Evolutionary conservation across 2,797 vertebrate genomes (phyloP), one percentile per base, ranked within the genome.

Genomic region (Sebastes glaucus): DNA sequence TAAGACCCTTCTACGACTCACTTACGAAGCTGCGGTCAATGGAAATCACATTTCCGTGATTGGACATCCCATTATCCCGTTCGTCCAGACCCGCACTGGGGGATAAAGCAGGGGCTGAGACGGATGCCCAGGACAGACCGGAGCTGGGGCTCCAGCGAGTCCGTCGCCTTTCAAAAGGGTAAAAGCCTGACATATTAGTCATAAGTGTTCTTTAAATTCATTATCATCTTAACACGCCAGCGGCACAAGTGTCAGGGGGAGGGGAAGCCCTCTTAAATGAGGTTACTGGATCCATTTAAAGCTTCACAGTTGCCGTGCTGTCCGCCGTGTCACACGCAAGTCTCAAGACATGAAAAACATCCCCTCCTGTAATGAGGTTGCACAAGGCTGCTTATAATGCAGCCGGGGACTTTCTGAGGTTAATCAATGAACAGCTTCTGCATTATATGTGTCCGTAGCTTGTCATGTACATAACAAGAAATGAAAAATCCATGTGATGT

Each of bases 141-240:
- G 94, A 93, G 95, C 93, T 92, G 90, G 78, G 95, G 96, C 95
- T 96, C 95, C 95, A 96, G 91, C 71, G 77, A 95, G 96, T 95
- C 96, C 94, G 94, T 93, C 92, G 94, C 95, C 94, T 94, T 94
- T 95, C 94, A 95, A 95, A 95, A 95, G 94, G 94, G 95, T 96
- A 96, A 96, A 96, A 96, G 94, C 96, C 94, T 95, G 94, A 94
- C 94, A 95, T 95, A 95, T 96, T 96, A 94, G 94, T 95, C 94
- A 95, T 96, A 96, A 96, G 96, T 96, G 96, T 96, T 96, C 96
- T 94, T 95, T 97, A 97, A 96, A 97, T 96, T 96, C 94, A 96
- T 97, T 96, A 96, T 94, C 95, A 93, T 96, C 91, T 95, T 95
- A 93, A 94, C 94, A 91, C 94, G 92, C 94, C 90, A 92, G 94